These are phyloP conservation scores for Pandemis corylana DNA, from an alignment of 2,888 invertebrate genomes.

Conservation along the genomic window DNA sequence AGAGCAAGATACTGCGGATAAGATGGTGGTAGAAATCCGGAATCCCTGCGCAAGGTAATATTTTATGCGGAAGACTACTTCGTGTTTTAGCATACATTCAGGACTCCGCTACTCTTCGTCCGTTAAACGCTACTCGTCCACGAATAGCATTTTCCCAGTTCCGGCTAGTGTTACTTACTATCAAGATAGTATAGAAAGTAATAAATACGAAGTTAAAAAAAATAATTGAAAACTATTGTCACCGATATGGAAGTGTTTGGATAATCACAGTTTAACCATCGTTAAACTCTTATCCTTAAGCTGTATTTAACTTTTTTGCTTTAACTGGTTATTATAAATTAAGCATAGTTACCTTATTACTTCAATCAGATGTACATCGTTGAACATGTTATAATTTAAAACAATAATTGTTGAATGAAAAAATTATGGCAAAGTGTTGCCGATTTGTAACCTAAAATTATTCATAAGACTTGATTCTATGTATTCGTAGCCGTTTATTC, in stretches of 20 bases:
- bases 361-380: not conserved
- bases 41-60: no score
- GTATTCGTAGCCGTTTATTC: not conserved
- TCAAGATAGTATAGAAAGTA: not conserved
- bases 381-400: slow-evolving; percentile 28
- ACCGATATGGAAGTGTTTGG: slow-evolving; percentile 23
- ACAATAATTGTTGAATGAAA: slow-evolving; percentile 21
- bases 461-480: slow-evolving; percentile 2
- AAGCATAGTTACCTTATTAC: not conserved
- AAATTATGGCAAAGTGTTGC: not conserved
- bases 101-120: no score
- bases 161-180: no score
- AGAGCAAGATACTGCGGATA: no score
- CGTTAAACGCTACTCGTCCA: no score
- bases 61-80: no score
- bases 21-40: no score
- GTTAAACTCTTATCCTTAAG: slow-evolving; percentile 25
- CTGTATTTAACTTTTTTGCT: slow-evolving; percentile 34
- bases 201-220: slow-evolving; percentile 23
- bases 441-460: not conserved
- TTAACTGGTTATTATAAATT: slow-evolving; percentile 18
- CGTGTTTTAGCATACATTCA: no score
- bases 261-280: slow-evolving; percentile 10
- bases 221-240: slow-evolving; percentile 30
- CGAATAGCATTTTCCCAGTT: no score